Base-by-base conservation (phyloP, 2,888 invertebrate genomes). In the Helleia helle region DNA sequence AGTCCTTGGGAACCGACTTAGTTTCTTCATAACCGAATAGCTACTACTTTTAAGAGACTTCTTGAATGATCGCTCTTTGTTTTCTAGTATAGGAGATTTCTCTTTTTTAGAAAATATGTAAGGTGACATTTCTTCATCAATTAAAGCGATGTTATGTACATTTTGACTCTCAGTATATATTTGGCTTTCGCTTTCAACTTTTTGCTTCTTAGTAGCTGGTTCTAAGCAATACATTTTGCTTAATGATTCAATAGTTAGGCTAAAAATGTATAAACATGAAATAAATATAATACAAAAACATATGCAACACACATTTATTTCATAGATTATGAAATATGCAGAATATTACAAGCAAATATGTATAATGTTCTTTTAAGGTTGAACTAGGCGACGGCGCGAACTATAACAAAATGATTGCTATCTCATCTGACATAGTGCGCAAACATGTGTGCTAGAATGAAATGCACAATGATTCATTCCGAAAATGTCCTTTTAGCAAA, bases 1-100 rank as follows among this genome's bases (percentile, higher is more conserved):
- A 1, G 87, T 87, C 51, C 81, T 65, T 40, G 84, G 80, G 45
- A 88, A 88, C 49, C 72, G 75, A 51, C 87, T 88, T 1, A 87
- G 54, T 60, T 71, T 75, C 54, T 79, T 84, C 1, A 86, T 49
- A 1, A 74, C 59, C 0, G 68, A 59, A 42, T 71, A 70, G 4
- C 68, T 71, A 18, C 69, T 65, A 6, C 57, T 66, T 48, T 52
- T 62, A 0, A 74, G 39, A 14, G 56, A 55, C 56, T 79, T 84
- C 38, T 55, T 74, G 42, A 64, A 83, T 0, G 75, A 80, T 44
- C 76, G 59, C 14, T 71, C 62, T 42, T 77, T 81, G 38, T 77
- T 85, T 56, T 72, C 66, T 38, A 87, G 47, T 48, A 87, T 74
- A 0, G 87, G 87, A 9, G 87, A 86, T 53, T 63, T 71, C 15